These are phyloP conservation scores for Hypomecis atomaria DNA, from an alignment of 2,888 invertebrate species.

Conservation along the genomic window DNA sequence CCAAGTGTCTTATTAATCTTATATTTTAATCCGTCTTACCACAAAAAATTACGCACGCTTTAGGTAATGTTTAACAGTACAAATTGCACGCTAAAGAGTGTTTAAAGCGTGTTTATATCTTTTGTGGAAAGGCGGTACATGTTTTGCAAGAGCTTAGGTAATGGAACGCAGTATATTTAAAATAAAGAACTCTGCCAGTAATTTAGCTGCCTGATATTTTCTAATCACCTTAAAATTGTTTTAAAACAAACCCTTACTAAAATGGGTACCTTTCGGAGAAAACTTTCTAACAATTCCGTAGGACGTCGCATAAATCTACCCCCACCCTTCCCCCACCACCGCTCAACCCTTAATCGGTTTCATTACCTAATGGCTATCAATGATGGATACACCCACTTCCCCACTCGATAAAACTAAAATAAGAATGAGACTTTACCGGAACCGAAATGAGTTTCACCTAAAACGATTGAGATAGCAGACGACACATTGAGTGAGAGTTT, in stretches of 20 bases:
- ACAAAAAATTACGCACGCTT: too few relatives aligned
- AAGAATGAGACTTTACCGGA: conserved; percentile 34
- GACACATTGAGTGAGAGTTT: conserved; percentile 3
- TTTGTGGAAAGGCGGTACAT: too few relatives aligned
- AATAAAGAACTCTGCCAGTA: too few relatives aligned
- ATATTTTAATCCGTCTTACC: too few relatives aligned
- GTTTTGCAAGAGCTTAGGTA: too few relatives aligned
- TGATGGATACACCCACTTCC: conserved; percentile 32
- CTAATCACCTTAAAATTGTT: not conserved
- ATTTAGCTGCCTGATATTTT: too few relatives aligned
- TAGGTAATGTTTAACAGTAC: too few relatives aligned
- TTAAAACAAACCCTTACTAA: not conserved
- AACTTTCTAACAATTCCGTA: not conserved
- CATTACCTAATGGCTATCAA: conserved; percentile 33
- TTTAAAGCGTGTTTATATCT: too few relatives aligned
- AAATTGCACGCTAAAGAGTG: too few relatives aligned
- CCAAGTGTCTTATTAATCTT: too few relatives aligned
- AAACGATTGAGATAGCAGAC: conserved; percentile 34
- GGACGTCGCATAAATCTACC: conserved; percentile 9
- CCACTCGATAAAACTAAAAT: conserved; percentile 33
- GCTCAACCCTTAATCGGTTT: conserved; percentile 30
- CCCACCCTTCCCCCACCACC: not conserved
- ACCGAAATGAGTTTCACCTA: conserved; percentile 35
- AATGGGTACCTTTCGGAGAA: not conserved
- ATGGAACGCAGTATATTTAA: too few relatives aligned